Evolutionary conservation across 2,888 invertebrate species (phyloP).

Genomic region (Agrotis puta): DNA sequence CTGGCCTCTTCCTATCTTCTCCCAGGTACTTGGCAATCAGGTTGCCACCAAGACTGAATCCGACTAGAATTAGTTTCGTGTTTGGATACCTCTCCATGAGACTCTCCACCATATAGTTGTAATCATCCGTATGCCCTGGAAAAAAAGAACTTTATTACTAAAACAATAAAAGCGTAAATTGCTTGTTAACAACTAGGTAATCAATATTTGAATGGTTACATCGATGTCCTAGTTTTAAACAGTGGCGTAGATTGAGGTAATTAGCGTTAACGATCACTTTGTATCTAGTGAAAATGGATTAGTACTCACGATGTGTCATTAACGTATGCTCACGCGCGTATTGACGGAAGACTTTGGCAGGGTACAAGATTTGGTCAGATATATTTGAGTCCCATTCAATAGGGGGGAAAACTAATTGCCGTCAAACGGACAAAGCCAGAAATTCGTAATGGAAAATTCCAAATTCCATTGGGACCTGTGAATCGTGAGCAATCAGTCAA

Average conservation of each 20-base stretch:
- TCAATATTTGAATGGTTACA: slow-evolving; percentile 7
- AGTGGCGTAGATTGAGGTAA: slow-evolving; percentile 6
- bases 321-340: neutral
- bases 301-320: slow-evolving; percentile 5
- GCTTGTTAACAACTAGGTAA: neutral
- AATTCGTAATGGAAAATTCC: too few species aligned
- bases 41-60: slow-evolving; percentile 98
- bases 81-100: slow-evolving; percentile 94
- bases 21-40: slow-evolving; percentile 98
- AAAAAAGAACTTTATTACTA: slow-evolving; percentile 24
- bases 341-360: neutral
- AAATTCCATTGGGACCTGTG: too few species aligned
- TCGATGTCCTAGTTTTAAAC: slow-evolving; percentile 17
- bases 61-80: slow-evolving; percentile 95
- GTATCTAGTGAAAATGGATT: slow-evolving; percentile 22
- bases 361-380: too few species aligned
- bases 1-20: slow-evolving; percentile 92
- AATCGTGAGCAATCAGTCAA: too few species aligned
- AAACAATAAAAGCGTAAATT: neutral
- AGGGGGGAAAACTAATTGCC: neutral
- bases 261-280: slow-evolving; percentile 39
- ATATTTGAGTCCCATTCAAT: neutral
- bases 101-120: slow-evolving; percentile 95
- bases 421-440: neutral
- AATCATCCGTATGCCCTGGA: slow-evolving; percentile 97